These are phyloP conservation scores for Peromyscus aztecus DNA, from an alignment of 2,797 vertebrate genomes.

Conservation along the genomic window DNA sequence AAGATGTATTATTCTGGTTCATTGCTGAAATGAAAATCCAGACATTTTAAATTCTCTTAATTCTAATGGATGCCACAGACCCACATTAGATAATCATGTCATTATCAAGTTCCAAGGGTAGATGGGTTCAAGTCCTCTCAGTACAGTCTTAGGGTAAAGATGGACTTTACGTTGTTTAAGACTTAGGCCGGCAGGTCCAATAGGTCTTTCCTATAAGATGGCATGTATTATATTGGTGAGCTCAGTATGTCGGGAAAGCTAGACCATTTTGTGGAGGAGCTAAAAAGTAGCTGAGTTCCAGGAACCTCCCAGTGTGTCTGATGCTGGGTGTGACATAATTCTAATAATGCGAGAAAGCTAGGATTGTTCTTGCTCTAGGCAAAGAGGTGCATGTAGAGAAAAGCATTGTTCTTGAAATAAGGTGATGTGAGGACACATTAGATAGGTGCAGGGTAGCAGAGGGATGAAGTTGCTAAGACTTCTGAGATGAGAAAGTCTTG, in stretches of 20 bases:
- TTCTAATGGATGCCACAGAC: neutral
- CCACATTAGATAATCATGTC: neutral
- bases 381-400: neutral
- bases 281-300: neutral
- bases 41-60: neutral
- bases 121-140: neutral
- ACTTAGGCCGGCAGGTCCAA: neutral
- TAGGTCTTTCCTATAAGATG: neutral
- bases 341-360: neutral
- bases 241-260: neutral
- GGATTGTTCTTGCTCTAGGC: neutral
- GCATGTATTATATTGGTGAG: neutral
- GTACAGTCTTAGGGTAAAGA: neutral
- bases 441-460: neutral
- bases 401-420: neutral
- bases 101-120: neutral
- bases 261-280: neutral
- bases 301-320: neutral
- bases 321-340: neutral
- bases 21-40: neutral
- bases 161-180: neutral
- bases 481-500: neutral
- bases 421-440: neutral
- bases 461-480: neutral
- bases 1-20: slow-evolving; percentile 19